Evolutionary conservation across 2,797 vertebrate genomes (phyloP).

Genomic region (Danio jaintianensis): DNA sequence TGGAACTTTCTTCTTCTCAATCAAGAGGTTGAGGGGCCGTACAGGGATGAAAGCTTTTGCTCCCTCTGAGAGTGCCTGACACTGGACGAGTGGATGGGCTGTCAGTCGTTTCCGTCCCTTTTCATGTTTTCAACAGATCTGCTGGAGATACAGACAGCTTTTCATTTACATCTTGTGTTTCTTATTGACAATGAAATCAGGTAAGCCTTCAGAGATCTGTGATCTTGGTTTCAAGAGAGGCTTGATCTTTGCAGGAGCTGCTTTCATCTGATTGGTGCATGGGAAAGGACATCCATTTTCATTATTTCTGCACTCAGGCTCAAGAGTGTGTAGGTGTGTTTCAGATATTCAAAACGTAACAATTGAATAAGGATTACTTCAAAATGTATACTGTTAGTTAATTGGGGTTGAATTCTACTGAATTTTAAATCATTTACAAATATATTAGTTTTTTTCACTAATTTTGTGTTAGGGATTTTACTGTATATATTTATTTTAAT

Average conservation of each 20-base stretch:
- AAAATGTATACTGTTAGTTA: too few relatives aligned
- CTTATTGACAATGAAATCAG: conserved; percentile 40
- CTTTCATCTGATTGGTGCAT: conserved; percentile 27
- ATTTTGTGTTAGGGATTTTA: too few relatives aligned
- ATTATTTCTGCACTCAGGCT: background rate
- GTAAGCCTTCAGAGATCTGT: conserved; percentile 22
- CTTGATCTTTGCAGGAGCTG: conserved; percentile 26
- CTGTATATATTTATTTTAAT: too few relatives aligned
- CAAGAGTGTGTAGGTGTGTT: background rate
- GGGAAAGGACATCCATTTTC: conserved; percentile 18
- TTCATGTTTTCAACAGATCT: conserved; percentile 75
- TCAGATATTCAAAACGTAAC: background rate
- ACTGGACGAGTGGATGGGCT: conserved; percentile 67
- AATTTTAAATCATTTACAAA: too few relatives aligned
- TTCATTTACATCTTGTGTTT: conserved; percentile 38
- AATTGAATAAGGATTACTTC: too few relatives aligned
- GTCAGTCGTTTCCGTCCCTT: conserved; percentile 72
- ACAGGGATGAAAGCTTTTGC: conserved; percentile 76
- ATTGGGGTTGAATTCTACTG: too few relatives aligned
- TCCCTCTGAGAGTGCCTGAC: conserved; percentile 63
- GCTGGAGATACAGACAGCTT: conserved; percentile 65
- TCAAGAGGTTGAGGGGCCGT: conserved; percentile 74
- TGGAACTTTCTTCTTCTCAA: conserved; percentile 77
- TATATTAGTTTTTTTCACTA: too few relatives aligned
- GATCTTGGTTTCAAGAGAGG: conserved; percentile 15